phyloP scores from a whole-genome alignment of 2,888 invertebrate genomes.

The Eupsilia transversa region DNA sequence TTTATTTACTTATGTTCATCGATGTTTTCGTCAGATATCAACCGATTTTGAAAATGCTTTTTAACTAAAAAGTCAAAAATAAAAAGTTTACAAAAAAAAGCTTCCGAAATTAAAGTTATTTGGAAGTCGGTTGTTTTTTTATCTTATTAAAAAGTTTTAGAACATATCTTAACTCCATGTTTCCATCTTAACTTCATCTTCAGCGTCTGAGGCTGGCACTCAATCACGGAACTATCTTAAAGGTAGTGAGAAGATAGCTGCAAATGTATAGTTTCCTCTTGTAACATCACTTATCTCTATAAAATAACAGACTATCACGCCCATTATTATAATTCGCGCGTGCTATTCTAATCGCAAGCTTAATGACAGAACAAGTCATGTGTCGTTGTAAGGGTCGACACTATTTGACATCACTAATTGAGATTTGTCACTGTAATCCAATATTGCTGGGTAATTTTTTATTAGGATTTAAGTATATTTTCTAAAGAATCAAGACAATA shows the following conservation, averaged over 20 bases:
- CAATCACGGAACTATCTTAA: background rate
- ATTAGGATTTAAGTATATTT: background rate
- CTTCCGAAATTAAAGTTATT: too few relatives aligned
- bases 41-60: too few relatives aligned
- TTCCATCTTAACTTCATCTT: background rate
- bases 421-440: slow-evolving; percentile 1
- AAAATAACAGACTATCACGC: slow-evolving; percentile 27
- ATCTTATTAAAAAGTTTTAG: too few relatives aligned
- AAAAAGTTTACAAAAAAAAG: too few relatives aligned
- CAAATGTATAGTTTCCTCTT: background rate
- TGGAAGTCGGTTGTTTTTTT: too few relatives aligned
- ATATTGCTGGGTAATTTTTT: background rate
- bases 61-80: too few relatives aligned
- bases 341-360: slow-evolving; percentile 25
- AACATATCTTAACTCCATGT: background rate
- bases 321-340: slow-evolving; percentile 12
- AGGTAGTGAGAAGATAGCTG: background rate
- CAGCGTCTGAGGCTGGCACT: background rate
- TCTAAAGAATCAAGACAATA: too few relatives aligned
- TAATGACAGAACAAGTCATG: background rate
- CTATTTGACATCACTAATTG: background rate
- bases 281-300: background rate
- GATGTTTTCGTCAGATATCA: too few relatives aligned
- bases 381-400: background rate
- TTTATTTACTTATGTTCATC: too few relatives aligned